phyloP scores from a whole-genome alignment of 1,140 invertebrate species.

The Arctopsyche grandis region DNA sequence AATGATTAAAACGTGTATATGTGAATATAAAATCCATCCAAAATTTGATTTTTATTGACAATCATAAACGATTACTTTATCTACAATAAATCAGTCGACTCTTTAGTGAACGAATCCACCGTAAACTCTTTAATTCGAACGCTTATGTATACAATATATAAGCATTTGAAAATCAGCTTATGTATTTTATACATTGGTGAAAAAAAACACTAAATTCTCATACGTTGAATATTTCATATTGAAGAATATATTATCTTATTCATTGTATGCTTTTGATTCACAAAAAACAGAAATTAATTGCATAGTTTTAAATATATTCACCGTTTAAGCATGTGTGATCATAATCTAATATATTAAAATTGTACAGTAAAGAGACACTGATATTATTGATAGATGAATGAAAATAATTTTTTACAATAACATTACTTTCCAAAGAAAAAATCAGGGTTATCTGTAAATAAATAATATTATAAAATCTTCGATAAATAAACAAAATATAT shows the following conservation, averaged over 20 bases:
- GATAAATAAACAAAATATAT: constrained; percentile 33
- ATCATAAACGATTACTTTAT: neutral
- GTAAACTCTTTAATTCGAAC: too few species aligned
- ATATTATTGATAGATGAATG: neutral
- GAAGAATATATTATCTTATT: too few species aligned
- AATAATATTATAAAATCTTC: constrained; percentile 48
- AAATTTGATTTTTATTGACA: constrained; percentile 22
- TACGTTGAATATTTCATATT: too few species aligned
- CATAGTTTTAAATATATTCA: too few species aligned
- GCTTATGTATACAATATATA: too few species aligned
- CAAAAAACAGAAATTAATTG: too few species aligned
- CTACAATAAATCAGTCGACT: constrained; percentile 21
- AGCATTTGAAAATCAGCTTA: too few species aligned
- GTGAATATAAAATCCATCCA: constrained; percentile 9
- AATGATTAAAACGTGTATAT: neutral
- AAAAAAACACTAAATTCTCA: too few species aligned
- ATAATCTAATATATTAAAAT: neutral
- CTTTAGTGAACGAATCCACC: neutral
- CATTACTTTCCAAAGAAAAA: constrained; percentile 33
- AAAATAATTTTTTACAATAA: constrained; percentile 29
- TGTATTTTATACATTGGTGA: too few species aligned
- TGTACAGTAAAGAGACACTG: constrained; percentile 17
- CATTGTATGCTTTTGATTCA: too few species aligned
- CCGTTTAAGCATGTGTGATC: too few species aligned
- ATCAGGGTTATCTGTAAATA: constrained; percentile 55